Evolutionary conservation across 2,797 vertebrate genomes (phyloP), one percentile per base, ranked within the genome.

Genomic region (Myoxocephalus aenaeus): DNA sequence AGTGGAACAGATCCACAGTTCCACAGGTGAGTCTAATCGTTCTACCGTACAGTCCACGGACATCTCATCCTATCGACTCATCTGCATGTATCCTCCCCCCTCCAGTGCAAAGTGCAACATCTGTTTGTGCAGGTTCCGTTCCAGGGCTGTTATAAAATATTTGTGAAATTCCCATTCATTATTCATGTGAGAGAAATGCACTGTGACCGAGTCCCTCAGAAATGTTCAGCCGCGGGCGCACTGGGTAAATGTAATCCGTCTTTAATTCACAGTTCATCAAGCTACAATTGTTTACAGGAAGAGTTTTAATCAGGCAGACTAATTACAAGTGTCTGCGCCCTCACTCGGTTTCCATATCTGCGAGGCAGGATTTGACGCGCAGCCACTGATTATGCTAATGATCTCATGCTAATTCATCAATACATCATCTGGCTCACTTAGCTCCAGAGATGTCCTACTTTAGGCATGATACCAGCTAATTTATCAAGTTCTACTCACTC

Each of bases 311-410:
- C 80, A 87, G 82, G 77, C 80, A 81, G 79, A 87, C 71, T 90
- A 90, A 95, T 93, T 89, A 92, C 86, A 84, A 57, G 57, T 61
- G 73, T 77, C 87, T 87, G 74, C 80, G 84, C 68, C 71, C 68
- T 89, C 79, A 70, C 76, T 89, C 70, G 70, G 70, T 81, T 87
- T 70, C 83, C 82, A 67, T 90, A 89, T 92, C 90, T 89, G 83
- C 78, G 4, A 85, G 84, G 84, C 81, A 92, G 69, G 14, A 85
- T 90, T 74, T 88, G 81, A 85, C 84, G 76, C 10, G 32, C 65
- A 73, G 66, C 67, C 76, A 85, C 77, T 81, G 85, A 93, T 90
- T 90, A 87, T 90, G 85, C 77, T 90, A 89, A 94, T 92, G 62
- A 86, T 62, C 61, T 70, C 81, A 67, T 32, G 62, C 74, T 86